Percentiles rank a stretch among this genome's conserved stretches.
These are phyloP conservation scores for Rhinogobius similis DNA, from an alignment of 2,113 vertebrate genomes.

Conservation along the genomic window DNA sequence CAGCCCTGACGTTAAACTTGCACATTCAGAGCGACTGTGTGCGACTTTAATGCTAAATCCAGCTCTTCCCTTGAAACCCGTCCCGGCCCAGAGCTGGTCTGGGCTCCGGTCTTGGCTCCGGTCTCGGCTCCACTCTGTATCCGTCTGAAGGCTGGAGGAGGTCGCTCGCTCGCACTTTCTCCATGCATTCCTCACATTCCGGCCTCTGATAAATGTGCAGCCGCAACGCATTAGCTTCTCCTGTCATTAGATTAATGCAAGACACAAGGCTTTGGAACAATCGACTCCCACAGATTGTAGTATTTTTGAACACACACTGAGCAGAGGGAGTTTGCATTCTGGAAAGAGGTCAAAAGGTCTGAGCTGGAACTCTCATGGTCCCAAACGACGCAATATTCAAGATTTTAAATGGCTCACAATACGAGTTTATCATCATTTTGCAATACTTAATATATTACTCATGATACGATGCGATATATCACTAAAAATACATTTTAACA, in stretches of 20 bases:
- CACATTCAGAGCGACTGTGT: not conserved
- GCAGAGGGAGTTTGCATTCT: no score
- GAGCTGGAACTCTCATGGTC: no score
- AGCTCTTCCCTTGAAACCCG: constrained; percentile 20
- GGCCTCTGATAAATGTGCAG: constrained; percentile 19
- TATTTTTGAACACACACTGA: no score
- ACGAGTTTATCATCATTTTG: no score
- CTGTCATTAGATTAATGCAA: constrained; percentile 3
- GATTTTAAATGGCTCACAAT: no score
- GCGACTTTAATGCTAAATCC: constrained; percentile 28
- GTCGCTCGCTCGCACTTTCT: constrained; percentile 37
- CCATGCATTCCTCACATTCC: constrained; percentile 67
- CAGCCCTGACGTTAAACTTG: not conserved
- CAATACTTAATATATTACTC: no score
- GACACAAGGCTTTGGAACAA: not conserved
- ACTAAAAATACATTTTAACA: no score
- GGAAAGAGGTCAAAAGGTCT: no score
- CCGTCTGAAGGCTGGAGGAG: constrained; percentile 34
- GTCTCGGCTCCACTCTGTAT: constrained; percentile 1
- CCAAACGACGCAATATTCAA: no score
- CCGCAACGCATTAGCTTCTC: not conserved
- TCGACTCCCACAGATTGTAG: no score
- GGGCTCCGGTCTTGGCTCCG: constrained; percentile 9
- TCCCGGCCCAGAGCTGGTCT: constrained; percentile 8
- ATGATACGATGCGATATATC: no score